Percentiles rank a stretch among this genome's conserved stretches.
Evolutionary conservation across 2,888 invertebrate species (phyloP).

Genomic region (Meandrusa payeni): DNA sequence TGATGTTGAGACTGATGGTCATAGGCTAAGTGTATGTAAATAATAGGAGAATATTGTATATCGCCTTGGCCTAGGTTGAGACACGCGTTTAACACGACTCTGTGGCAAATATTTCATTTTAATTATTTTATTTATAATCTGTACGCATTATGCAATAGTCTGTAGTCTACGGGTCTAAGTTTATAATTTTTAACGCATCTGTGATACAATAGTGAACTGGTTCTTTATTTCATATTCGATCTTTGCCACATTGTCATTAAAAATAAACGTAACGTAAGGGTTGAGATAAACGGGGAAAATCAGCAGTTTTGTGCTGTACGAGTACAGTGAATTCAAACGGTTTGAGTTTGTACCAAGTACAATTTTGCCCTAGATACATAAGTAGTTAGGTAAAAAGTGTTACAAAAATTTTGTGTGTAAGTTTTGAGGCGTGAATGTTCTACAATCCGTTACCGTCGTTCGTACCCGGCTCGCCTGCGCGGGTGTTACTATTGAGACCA

Average conservation of each 20-base stretch:
- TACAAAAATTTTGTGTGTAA: slow-evolving; percentile 61
- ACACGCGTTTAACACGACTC: slow-evolving; percentile 57
- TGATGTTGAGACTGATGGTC: slow-evolving; percentile 78
- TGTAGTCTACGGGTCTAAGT: slow-evolving; percentile 52
- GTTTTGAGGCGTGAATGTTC: slow-evolving; percentile 67
- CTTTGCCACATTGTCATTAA: slow-evolving; percentile 67
- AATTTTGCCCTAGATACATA: slow-evolving; percentile 77
- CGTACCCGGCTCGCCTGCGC: slow-evolving; percentile 58
- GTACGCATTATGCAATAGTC: slow-evolving; percentile 38
- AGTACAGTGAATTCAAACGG: slow-evolving; percentile 60
- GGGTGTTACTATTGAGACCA: slow-evolving; percentile 79
- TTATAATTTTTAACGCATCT: slow-evolving; percentile 63
- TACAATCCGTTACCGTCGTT: slow-evolving; percentile 60
- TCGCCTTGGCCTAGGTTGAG: slow-evolving; percentile 77
- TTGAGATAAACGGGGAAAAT: slow-evolving; percentile 47
- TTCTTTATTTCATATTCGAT: slow-evolving; percentile 47
- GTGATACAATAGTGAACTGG: slow-evolving; percentile 75
- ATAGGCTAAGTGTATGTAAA: slow-evolving; percentile 78
- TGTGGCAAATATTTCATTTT: slow-evolving; percentile 65
- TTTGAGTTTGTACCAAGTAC: slow-evolving; percentile 80
- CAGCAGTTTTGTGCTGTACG: slow-evolving; percentile 59
- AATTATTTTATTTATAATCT: slow-evolving; percentile 44
- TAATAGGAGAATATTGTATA: slow-evolving; percentile 77
- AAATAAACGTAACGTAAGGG: slow-evolving; percentile 42
- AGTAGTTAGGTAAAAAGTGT: slow-evolving; percentile 79